Percentiles rank a stretch among this genome's conserved stretches.
Evolutionary conservation across 2,797 vertebrate species (phyloP).

Genomic region (Corythornis leucogaster): DNA sequence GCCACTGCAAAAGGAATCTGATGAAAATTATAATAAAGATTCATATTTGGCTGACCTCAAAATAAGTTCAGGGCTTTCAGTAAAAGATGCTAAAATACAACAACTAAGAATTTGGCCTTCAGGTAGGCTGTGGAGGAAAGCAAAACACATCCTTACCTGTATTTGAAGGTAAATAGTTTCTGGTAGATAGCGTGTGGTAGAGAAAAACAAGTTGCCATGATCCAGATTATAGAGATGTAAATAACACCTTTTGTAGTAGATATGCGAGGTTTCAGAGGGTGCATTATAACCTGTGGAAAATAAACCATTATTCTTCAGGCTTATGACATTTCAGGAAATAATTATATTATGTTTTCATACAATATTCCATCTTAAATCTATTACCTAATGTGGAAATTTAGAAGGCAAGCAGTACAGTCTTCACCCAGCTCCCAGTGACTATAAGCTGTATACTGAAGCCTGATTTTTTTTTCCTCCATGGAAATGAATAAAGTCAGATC

Average conservation of each 20-base stretch:
- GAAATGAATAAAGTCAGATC: not conserved
- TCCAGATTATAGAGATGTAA: slow-evolving; percentile 89
- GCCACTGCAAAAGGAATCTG: not conserved
- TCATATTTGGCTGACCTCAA: not conserved
- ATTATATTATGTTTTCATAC: not conserved
- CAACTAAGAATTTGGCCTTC: not conserved
- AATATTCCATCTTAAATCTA: not conserved
- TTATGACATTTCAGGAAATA: not conserved
- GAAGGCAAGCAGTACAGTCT: not conserved
- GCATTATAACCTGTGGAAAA: slow-evolving; percentile 88
- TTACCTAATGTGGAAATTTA: not conserved
- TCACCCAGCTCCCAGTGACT: not conserved
- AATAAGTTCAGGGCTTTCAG: not conserved
- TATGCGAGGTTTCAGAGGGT: slow-evolving; percentile 91
- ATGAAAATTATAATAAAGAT: not conserved
- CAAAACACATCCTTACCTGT: slow-evolving; percentile 83
- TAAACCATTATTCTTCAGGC: not conserved
- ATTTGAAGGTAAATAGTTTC: slow-evolving; percentile 91
- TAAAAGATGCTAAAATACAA: not conserved
- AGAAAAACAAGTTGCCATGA: slow-evolving; percentile 93
- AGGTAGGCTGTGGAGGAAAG: not conserved
- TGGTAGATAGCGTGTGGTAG: slow-evolving; percentile 95
- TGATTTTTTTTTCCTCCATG: not conserved
- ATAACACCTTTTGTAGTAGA: slow-evolving; percentile 82
- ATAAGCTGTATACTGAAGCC: not conserved